Percentiles rank a stretch among this genome's conserved stretches.
Evolutionary conservation across 2,797 vertebrate genomes (phyloP).

Genomic region (Chaenodraco wilsoni): DNA sequence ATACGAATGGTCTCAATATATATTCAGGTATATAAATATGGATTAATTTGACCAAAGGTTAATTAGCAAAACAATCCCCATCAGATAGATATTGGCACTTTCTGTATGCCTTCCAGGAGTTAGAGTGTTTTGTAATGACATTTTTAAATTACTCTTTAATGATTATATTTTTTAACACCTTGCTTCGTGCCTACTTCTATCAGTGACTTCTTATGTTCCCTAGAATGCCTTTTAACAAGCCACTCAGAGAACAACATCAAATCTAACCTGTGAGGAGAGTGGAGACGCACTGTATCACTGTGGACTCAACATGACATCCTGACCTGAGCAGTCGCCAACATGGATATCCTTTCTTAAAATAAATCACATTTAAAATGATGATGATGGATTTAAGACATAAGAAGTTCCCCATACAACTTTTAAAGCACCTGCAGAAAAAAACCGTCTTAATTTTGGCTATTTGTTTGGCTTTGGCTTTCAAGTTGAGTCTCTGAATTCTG

Average conservation of each 20-base stretch:
- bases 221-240: conserved; percentile 24
- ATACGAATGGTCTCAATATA: background rate
- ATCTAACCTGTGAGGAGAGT: conserved; percentile 3
- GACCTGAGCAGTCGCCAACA: background rate
- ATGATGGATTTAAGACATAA: background rate
- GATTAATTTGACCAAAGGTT: background rate
- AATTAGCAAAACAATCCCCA: background rate
- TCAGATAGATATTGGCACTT: background rate
- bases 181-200: background rate
- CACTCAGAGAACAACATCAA: conserved; percentile 4
- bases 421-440: background rate
- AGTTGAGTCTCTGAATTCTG: background rate
- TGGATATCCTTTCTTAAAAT: background rate
- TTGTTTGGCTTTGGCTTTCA: background rate
- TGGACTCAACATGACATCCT: background rate
- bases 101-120: background rate
- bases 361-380: background rate
- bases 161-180: background rate
- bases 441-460: too few species aligned
- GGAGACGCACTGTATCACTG: background rate
- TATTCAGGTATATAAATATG: background rate
- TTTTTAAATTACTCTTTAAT: conserved; percentile 3
- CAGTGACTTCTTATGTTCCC: conserved; percentile 33
- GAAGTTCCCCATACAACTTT: background rate
- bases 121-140: background rate